These are phyloP conservation scores for Paedocypris micromegethes DNA, from an alignment of 2,797 vertebrate species.

Conservation along the genomic window DNA sequence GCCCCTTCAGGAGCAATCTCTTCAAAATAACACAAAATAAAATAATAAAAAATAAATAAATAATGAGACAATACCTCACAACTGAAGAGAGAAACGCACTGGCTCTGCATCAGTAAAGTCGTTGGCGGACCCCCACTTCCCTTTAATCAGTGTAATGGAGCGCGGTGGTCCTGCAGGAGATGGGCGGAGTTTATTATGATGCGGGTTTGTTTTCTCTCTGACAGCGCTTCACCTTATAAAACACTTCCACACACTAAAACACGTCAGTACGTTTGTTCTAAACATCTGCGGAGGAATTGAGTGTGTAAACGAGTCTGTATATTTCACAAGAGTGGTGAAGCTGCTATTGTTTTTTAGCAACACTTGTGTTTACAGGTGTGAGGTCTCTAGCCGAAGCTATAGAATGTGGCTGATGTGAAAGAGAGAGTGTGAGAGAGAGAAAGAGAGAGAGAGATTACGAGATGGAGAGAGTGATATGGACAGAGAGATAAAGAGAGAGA, in stretches of 20 bases:
- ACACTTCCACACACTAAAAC: constrained; percentile 21
- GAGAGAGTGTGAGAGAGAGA: too few relatives aligned
- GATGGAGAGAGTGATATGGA: too few relatives aligned
- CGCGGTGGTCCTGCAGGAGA: constrained; percentile 40
- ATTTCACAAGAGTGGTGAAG: background rate
- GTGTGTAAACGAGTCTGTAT: background rate
- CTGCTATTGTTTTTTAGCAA: background rate
- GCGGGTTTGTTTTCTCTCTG: constrained; percentile 27
- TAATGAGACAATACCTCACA: too few relatives aligned
- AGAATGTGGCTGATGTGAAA: background rate
- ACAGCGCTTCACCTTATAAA: constrained; percentile 24
- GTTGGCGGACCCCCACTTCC: constrained; percentile 1
- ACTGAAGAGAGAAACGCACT: too few relatives aligned
- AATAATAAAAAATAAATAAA: too few relatives aligned
- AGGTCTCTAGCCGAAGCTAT: background rate
- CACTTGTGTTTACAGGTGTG: background rate
- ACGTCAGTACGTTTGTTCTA: constrained; percentile 10
- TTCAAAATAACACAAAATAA: too few relatives aligned
- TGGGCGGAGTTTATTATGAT: constrained; percentile 44
- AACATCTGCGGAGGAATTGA: background rate
- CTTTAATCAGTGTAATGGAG: constrained; percentile 56
- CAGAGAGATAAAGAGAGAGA: too few relatives aligned
- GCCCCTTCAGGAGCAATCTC: too few relatives aligned
- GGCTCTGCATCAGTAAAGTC: background rate
- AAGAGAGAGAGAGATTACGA: too few relatives aligned